Conservation (phyloP, 2,888 invertebrate genomes). For the Cheilosia vulpina region DNA sequence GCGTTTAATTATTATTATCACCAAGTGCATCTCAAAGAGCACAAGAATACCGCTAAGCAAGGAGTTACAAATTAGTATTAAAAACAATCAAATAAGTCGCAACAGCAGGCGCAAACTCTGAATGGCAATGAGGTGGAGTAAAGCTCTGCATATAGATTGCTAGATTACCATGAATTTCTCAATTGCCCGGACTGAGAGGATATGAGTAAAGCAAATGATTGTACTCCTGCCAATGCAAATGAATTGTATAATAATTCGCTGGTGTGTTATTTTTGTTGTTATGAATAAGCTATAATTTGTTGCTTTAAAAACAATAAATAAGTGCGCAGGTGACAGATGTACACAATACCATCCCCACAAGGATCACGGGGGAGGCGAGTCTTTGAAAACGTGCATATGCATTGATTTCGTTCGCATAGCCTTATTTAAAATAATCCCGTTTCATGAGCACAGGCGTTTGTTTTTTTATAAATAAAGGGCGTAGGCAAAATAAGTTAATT, state of each 20-base stretch:
- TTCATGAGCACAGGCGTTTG: constrained; percentile 1
- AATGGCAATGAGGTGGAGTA: not conserved
- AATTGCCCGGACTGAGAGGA: not conserved
- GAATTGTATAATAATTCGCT: not conserved
- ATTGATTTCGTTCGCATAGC: constrained; percentile 3
- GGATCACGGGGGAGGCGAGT: not conserved
- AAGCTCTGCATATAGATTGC: not conserved
- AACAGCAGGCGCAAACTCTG: not conserved
- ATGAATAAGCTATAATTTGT: constrained; percentile 41
- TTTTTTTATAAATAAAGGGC: not conserved
- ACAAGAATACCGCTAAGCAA: no score
- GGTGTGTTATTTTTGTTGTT: constrained; percentile 3
- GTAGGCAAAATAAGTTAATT: constrained; percentile 18
- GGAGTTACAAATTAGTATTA: no score
- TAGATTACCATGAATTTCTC: not conserved
- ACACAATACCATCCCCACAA: not conserved
- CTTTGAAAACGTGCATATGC: constrained; percentile 7
- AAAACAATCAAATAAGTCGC: no score
- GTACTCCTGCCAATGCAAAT: constrained; percentile 9
- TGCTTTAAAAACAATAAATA: constrained; percentile 17
- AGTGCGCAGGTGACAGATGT: constrained; percentile 32
- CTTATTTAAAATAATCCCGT: constrained; percentile 5
- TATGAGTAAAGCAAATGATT: constrained; percentile 5
- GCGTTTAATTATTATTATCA: no score
- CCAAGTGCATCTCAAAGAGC: no score